These are phyloP conservation scores for Perdita meconis DNA, from an alignment of 2,888 invertebrate genomes.

Conservation along the genomic window DNA sequence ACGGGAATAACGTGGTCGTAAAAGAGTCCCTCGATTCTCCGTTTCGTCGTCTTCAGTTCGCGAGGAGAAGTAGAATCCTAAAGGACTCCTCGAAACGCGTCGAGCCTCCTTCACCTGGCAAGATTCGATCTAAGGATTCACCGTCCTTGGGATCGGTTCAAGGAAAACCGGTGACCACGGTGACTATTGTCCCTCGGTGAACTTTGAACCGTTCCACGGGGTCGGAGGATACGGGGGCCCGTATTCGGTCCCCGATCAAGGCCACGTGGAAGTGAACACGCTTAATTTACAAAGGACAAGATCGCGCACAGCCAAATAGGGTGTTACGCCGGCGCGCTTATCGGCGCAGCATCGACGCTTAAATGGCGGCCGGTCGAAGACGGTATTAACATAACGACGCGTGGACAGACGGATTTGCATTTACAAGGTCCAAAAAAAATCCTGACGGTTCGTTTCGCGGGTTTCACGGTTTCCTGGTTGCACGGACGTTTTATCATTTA, in stretches of 20 bases:
- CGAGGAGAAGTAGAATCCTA: background rate
- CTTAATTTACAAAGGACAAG: slow-evolving; percentile 35
- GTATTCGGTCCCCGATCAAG: slow-evolving; percentile 46
- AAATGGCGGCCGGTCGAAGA: background rate
- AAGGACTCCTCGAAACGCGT: background rate
- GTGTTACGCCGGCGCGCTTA: slow-evolving; percentile 19
- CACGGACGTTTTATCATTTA: slow-evolving; percentile 36
- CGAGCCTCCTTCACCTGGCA: slow-evolving; percentile 3
- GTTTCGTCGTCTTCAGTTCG: background rate
- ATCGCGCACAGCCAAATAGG: slow-evolving; percentile 30
- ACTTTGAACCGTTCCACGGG: slow-evolving; percentile 54
- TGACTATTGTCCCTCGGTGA: slow-evolving; percentile 46
- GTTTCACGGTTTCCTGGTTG: slow-evolving; percentile 37
- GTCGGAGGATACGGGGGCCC: slow-evolving; percentile 7
- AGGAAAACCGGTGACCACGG: slow-evolving; percentile 42
- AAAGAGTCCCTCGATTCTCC: no score
- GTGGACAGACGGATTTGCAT: slow-evolving; percentile 15
- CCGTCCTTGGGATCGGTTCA: slow-evolving; percentile 51
- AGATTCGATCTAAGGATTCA: slow-evolving; percentile 16
- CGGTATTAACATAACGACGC: slow-evolving; percentile 34
- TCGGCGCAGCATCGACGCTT: slow-evolving; percentile 27
- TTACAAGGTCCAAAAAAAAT: slow-evolving; percentile 11
- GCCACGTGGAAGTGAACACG: slow-evolving; percentile 25
- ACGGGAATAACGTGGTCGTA: background rate
- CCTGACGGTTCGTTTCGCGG: slow-evolving; percentile 11